Evolutionary conservation across 2,113 vertebrate genomes (phyloP).

Genomic region (Rhombomys opimus): DNA sequence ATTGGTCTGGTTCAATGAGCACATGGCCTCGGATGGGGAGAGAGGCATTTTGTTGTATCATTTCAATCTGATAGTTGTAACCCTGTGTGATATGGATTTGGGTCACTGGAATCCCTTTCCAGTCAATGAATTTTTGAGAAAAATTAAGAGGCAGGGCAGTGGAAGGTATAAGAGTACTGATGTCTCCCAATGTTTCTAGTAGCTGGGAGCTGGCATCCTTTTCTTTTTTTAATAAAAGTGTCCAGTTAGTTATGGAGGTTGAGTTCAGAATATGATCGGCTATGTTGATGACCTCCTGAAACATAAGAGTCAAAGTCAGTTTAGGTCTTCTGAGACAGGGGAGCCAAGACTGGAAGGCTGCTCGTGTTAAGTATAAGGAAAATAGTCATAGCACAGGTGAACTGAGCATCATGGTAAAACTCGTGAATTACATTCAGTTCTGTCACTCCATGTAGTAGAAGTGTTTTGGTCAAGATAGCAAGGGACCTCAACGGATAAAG

Average conservation of each 20-base stretch:
- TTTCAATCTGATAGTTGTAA: slow-evolving; percentile 81
- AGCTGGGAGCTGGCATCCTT: slow-evolving; percentile 52
- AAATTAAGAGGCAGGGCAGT: slow-evolving; percentile 70
- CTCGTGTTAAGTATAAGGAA: neutral
- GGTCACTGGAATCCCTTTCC: slow-evolving; percentile 79
- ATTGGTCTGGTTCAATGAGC: slow-evolving; percentile 68
- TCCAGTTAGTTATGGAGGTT: slow-evolving; percentile 69
- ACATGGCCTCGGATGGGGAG: slow-evolving; percentile 28
- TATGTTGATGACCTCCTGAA: slow-evolving; percentile 75
- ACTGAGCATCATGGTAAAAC: neutral
- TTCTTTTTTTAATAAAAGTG: slow-evolving; percentile 52
- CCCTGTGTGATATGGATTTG: slow-evolving; percentile 40
- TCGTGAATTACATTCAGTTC: neutral
- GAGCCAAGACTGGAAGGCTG: neutral
- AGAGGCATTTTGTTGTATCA: slow-evolving; percentile 37
- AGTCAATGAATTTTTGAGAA: slow-evolving; percentile 81
- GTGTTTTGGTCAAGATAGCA: neutral
- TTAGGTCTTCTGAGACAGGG: slow-evolving; percentile 25
- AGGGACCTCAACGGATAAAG: neutral
- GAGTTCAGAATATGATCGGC: slow-evolving; percentile 69
- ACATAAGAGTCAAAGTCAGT: slow-evolving; percentile 29
- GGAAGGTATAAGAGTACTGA: slow-evolving; percentile 65
- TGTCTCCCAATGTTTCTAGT: slow-evolving; percentile 70
- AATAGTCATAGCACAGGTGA: neutral
- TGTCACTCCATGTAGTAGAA: neutral